phyloP scores from a whole-genome alignment of 2,888 invertebrate species.

The Panopea generosa region DNA sequence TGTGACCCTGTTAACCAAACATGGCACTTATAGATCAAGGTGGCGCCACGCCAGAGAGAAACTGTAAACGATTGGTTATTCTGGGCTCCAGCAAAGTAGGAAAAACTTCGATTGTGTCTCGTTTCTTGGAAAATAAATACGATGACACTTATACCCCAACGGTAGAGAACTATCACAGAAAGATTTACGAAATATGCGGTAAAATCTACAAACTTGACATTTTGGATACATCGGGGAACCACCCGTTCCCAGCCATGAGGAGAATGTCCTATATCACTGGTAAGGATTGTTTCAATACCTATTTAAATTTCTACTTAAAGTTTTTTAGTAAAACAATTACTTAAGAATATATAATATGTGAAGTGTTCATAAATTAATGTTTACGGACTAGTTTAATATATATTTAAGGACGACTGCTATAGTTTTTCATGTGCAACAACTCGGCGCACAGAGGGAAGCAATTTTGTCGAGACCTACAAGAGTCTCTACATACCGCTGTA shows the following conservation, averaged over 20 bases:
- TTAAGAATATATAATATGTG: no score
- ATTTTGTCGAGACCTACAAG: no score
- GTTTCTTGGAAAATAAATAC: conserved; percentile 93
- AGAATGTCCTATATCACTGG: conserved; percentile 94
- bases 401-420: no score
- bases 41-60: conserved; percentile 78
- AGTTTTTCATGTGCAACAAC: no score
- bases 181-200: conserved; percentile 94
- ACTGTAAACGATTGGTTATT: conserved; percentile 83
- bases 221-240: conserved; percentile 95
- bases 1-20: no score
- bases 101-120: conserved; percentile 93
- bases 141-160: conserved; percentile 96
- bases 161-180: conserved; percentile 96
- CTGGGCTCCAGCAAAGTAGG: conserved; percentile 91
- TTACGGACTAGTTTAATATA: no score
- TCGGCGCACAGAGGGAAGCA: no score
- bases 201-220: conserved; percentile 95
- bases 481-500: no score
- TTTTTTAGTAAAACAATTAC: no score
- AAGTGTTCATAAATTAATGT: no score
- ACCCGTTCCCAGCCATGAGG: conserved; percentile 96
- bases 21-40: conserved; percentile 78
- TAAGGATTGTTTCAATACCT: conserved; percentile 84
- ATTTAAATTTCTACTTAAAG: no score